These are phyloP conservation scores for Hippocampus abdominalis DNA, from an alignment of 2,113 vertebrate species.

Conservation along the genomic window DNA sequence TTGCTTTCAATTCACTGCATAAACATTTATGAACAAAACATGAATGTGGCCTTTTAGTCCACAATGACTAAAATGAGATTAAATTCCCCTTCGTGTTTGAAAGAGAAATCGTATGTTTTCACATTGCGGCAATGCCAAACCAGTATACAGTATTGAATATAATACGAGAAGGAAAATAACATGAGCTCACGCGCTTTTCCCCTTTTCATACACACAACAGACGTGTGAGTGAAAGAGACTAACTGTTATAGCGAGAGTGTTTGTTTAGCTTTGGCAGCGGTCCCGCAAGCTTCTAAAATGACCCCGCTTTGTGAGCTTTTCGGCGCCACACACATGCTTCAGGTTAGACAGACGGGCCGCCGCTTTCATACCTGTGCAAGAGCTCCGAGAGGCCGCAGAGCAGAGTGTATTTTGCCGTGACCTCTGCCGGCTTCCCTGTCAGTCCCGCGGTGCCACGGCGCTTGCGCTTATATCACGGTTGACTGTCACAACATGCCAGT, in stretches of 20 bases:
- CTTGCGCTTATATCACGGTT: conserved; percentile 23
- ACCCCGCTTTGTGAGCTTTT: conserved; percentile 36
- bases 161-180: background rate
- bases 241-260: conserved; percentile 1
- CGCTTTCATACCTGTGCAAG: conserved; percentile 44
- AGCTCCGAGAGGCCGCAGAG: conserved; percentile 35
- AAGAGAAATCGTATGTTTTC: background rate
- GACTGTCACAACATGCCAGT: conserved; percentile 26
- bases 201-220: background rate
- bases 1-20: background rate
- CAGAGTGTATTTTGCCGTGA: conserved; percentile 29
- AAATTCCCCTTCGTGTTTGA: background rate
- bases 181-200: background rate
- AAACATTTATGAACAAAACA: background rate
- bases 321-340: conserved; percentile 50
- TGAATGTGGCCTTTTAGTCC: background rate
- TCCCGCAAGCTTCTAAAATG: conserved; percentile 26
- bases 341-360: conserved; percentile 53
- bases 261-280: conserved; percentile 36
- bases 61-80: background rate
- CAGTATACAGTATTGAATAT: background rate
- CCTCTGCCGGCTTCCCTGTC: conserved; percentile 4
- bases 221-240: conserved; percentile 13
- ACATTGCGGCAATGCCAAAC: background rate
- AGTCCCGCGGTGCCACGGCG: conserved; percentile 24